Percentiles rank a stretch among this genome's conserved stretches.
Conservation (phyloP, 2,888 invertebrate genomes). For the Plusia festucae region DNA sequence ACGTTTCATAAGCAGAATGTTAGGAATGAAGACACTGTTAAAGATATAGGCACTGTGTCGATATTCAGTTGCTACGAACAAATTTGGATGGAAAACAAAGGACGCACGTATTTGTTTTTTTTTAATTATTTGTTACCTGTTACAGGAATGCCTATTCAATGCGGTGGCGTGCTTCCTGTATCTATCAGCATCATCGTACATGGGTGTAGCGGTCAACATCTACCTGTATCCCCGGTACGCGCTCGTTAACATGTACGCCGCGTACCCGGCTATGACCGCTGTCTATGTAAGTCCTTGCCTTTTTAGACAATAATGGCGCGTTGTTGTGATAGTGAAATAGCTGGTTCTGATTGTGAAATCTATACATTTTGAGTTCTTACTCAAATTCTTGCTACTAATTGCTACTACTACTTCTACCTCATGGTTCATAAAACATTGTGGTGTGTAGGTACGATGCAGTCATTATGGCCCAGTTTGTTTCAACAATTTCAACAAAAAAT, state of each 20-base stretch:
- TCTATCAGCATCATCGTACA: conserved; percentile 93
- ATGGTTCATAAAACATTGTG: too few species aligned
- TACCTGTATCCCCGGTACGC: conserved; percentile 94
- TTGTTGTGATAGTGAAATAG: neutral
- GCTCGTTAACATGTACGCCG: conserved; percentile 92
- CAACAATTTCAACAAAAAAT: too few species aligned
- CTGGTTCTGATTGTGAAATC: neutral
- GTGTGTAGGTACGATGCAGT: too few species aligned
- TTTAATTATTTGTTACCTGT: conserved; percentile 47
- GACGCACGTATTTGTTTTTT: neutral
- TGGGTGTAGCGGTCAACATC: conserved; percentile 94
- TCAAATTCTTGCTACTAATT: too few species aligned
- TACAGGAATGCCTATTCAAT: conserved; percentile 95
- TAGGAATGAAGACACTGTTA: neutral
- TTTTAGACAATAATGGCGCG: neutral
- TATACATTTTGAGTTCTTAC: too few species aligned
- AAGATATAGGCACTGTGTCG: too few species aligned
- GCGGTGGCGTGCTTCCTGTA: conserved; percentile 93
- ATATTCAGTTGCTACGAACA: neutral
- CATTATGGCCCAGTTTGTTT: too few species aligned
- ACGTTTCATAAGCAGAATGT: too few species aligned
- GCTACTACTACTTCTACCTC: too few species aligned
- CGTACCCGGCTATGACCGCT: conserved; percentile 96
- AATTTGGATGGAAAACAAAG: neutral
- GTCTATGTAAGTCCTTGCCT: conserved; percentile 93